Percentiles rank a stretch among this genome's conserved stretches.
Conservation (phyloP, 2,113 vertebrate species). For the Strix aluco region DNA sequence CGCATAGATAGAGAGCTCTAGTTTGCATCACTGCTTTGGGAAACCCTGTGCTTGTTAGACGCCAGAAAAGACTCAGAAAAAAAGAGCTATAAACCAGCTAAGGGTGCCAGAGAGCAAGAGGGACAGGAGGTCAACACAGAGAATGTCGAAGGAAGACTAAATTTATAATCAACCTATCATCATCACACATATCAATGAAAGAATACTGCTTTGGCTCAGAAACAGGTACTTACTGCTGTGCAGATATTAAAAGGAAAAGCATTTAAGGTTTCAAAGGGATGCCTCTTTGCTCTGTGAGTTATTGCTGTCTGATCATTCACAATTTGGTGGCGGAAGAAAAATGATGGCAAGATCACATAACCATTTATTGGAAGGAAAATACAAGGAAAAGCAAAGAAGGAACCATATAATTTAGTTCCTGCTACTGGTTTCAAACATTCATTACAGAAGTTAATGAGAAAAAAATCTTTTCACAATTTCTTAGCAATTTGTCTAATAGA, state of each 20-base stretch:
- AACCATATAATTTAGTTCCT: neutral
- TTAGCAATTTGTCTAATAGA: neutral
- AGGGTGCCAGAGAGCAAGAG: neutral
- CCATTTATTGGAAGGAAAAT: neutral
- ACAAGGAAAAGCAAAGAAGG: neutral
- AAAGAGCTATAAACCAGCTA: neutral
- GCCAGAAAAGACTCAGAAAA: neutral
- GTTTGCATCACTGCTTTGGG: neutral
- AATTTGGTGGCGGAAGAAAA: neutral
- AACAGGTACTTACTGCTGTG: neutral
- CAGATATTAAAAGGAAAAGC: neutral
- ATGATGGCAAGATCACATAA: neutral
- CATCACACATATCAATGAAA: accelerated
- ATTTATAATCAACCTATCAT: neutral
- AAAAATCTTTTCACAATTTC: neutral
- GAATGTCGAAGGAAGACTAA: neutral
- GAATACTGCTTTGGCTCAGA: neutral
- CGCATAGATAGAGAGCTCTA: neutral
- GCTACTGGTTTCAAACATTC: neutral
- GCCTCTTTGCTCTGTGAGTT: neutral
- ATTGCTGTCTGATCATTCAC: neutral
- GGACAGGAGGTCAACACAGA: neutral
- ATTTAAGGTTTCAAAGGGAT: neutral
- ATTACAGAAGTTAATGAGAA: neutral
- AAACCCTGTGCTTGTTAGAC: neutral